These are phyloP conservation scores for Magallana angulata DNA, from an alignment of 1,140 invertebrate species.

Conservation along the genomic window DNA sequence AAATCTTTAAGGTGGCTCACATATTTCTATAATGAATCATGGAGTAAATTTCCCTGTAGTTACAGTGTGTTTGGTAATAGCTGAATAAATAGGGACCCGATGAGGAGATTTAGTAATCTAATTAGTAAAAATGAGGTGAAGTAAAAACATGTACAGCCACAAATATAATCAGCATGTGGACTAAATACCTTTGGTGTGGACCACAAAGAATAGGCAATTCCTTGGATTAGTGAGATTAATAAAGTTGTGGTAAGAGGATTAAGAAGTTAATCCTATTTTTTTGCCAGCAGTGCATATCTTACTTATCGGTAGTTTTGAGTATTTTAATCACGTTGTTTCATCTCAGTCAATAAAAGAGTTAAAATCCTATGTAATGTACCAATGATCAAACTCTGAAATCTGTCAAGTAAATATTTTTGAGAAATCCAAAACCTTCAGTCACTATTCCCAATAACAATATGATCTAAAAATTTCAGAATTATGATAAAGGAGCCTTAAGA, in stretches of 20 bases:
- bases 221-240: not conserved
- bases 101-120: not conserved
- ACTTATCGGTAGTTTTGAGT: not conserved
- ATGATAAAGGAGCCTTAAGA: too few relatives aligned
- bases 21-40: too few relatives aligned
- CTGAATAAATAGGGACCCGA: not conserved
- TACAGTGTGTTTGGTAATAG: not conserved
- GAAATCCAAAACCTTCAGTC: too few relatives aligned
- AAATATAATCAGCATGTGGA: not conserved
- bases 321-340: too few relatives aligned
- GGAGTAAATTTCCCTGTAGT: not conserved
- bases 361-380: too few relatives aligned
- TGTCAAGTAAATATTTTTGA: too few relatives aligned
- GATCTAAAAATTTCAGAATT: too few relatives aligned
- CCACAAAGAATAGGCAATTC: constrained; percentile 6
- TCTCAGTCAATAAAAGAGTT: too few relatives aligned
- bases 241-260: not conserved
- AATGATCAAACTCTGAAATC: too few relatives aligned
- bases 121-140: not conserved
- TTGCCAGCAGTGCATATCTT: not conserved
- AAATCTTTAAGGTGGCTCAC: too few relatives aligned
- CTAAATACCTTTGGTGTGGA: not conserved
- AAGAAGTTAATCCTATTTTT: constrained; percentile 25
- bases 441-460: too few relatives aligned
- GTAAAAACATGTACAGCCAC: not conserved